Evolutionary conservation across 2,888 invertebrate genomes (phyloP).

Genomic region (Tolmerus cingulatus): DNA sequence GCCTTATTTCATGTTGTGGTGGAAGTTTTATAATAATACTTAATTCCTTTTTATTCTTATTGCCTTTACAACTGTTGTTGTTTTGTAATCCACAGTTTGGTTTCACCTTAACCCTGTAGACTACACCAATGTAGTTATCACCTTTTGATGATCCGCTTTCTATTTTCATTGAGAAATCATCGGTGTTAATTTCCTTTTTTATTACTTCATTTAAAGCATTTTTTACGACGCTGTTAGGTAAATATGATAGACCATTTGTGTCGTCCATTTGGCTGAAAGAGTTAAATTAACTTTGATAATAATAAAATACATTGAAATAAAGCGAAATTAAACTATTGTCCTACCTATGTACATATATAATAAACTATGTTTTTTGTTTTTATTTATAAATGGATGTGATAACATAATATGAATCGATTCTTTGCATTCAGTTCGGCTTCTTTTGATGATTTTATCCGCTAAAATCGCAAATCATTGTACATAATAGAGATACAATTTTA

Average conservation of each 20-base stretch:
- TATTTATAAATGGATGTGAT: not conserved
- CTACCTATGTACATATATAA: too few relatives aligned
- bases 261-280: slow-evolving; percentile 8
- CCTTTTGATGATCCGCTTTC: slow-evolving; percentile 56
- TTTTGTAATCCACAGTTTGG: not conserved
- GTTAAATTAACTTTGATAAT: not conserved
- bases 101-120: slow-evolving; percentile 54
- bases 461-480: not conserved
- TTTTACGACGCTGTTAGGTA: slow-evolving; percentile 53
- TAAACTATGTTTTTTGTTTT: not conserved
- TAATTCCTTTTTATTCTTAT: slow-evolving; percentile 11
- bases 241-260: slow-evolving; percentile 42
- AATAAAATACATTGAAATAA: not conserved
- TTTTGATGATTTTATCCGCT: not conserved
- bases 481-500: not conserved
- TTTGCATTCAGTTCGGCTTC: not conserved
- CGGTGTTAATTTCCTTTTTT: slow-evolving; percentile 47
- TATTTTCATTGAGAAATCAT: slow-evolving; percentile 50
- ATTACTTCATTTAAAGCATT: slow-evolving; percentile 52
- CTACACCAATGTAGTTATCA: slow-evolving; percentile 58
- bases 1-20: slow-evolving; percentile 55
- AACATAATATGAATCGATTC: too few relatives aligned
- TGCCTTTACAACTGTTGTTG: not conserved
- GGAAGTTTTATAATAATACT: slow-evolving; percentile 57
- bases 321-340: not conserved